A percentile compares a stretch with the other conserved stretches of the same genome.
Conservation (phyloP, 2,888 invertebrate species). For the Drosophila multiciliata region DNA sequence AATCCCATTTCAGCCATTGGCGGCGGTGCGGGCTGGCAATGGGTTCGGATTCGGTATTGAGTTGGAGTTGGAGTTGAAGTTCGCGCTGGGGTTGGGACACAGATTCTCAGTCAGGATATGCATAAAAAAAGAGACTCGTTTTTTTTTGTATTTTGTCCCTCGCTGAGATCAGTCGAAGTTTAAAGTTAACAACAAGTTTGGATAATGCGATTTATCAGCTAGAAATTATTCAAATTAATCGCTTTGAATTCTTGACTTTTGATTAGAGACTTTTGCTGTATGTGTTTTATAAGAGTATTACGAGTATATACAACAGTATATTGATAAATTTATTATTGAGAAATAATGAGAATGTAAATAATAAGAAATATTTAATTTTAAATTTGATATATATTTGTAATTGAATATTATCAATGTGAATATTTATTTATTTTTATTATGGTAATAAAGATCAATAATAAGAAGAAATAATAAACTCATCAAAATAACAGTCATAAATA, state of each 20-base stretch:
- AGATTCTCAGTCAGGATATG: conserved; percentile 19
- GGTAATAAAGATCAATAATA: background rate
- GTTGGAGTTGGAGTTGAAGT: background rate
- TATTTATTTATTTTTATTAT: background rate
- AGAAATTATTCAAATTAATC: conserved; percentile 11
- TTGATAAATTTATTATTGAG: background rate
- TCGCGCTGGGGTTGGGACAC: background rate
- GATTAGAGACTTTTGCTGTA: background rate
- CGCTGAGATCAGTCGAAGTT: background rate
- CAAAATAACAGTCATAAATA: background rate
- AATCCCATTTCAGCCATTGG: conserved; percentile 66
- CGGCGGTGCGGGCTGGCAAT: conserved; percentile 2
- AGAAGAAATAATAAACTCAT: too few species aligned
- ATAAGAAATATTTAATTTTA: background rate
- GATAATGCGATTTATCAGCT: background rate
- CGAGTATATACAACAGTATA: background rate
- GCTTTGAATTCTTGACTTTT: background rate
- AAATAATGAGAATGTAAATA: background rate
- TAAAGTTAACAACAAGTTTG: conserved; percentile 11
- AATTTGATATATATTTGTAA: background rate
- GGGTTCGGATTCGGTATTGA: conserved; percentile 13
- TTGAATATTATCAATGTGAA: background rate
- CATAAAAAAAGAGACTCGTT: conserved; percentile 4
- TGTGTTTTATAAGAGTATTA: too few species aligned
- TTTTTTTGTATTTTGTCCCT: background rate